Conservation (phyloP, 2,797 vertebrate species). For the Tapirus indicus region DNA sequence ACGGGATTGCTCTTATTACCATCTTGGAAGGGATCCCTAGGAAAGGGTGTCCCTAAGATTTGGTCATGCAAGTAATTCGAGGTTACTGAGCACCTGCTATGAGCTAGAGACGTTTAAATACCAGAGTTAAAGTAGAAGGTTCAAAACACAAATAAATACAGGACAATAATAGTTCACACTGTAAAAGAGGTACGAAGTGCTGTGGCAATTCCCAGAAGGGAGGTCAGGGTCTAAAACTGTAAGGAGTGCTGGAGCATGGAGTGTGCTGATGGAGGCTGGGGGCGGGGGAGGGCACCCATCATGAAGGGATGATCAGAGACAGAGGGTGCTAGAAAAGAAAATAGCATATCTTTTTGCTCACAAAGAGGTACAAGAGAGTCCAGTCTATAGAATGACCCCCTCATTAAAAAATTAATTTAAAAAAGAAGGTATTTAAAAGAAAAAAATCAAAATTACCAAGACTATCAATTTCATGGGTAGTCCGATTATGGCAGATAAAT, state of each 20-base stretch:
- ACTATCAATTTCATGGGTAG: background rate
- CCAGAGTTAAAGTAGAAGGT: background rate
- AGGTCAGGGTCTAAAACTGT: background rate
- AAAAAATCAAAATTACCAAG: background rate
- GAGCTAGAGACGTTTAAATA: background rate
- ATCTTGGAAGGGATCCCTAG: background rate
- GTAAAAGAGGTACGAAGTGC: background rate
- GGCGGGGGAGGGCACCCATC: accelerated
- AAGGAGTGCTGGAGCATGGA: accelerated
- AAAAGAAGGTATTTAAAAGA: background rate
- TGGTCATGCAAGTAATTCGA: no score
- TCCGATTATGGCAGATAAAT: background rate
- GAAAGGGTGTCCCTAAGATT: background rate
- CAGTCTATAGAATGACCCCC: background rate
- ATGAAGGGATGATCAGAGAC: background rate
- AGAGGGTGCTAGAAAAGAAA: background rate
- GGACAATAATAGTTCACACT: background rate
- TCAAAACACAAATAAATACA: background rate
- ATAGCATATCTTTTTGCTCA: background rate
- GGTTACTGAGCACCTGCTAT: background rate
- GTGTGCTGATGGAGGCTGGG: accelerated
- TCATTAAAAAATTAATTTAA: background rate
- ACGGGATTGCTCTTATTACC: background rate
- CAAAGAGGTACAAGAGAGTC: background rate
- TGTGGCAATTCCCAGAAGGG: accelerated